A percentile compares a stretch with the other conserved stretches of the same genome.
phyloP scores from a whole-genome alignment of 2,797 vertebrate genomes.

The Lacerta bilineata region DNA sequence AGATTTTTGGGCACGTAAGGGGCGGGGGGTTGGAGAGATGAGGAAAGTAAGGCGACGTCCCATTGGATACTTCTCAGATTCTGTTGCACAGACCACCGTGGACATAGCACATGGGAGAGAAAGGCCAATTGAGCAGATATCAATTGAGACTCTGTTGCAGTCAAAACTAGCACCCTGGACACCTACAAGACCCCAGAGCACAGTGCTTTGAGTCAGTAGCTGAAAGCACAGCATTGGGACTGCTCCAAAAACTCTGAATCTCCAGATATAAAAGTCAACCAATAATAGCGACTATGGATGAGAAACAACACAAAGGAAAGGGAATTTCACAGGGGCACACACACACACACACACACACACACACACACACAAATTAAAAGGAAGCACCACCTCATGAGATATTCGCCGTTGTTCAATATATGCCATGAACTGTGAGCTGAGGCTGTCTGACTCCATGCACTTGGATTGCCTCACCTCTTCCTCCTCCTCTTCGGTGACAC shows the following conservation, averaged over 20 bases:
- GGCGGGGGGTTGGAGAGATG: too few species aligned
- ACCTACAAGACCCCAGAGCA: not conserved
- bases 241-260: constrained; percentile 8
- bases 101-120: not conserved
- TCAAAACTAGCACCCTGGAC: not conserved
- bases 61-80: not conserved
- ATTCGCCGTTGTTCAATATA: constrained; percentile 94
- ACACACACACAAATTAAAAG: constrained; percentile 15
- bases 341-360: not conserved
- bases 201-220: not conserved
- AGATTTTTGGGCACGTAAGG: too few species aligned
- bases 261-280: not conserved
- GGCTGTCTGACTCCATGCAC: constrained; percentile 82
- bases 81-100: not conserved
- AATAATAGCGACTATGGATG: not conserved
- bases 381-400: constrained; percentile 87
- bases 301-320: constrained; percentile 22
- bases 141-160: not conserved
- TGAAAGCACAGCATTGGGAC: not conserved
- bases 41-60: too few species aligned
- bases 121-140: not conserved
- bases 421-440: constrained; percentile 96
- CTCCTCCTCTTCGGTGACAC: constrained; percentile 91
- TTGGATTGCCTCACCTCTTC: constrained; percentile 81
- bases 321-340: constrained; percentile 29